Base-by-base conservation (phyloP, 1,140 invertebrate genomes). In the Bicyclus anynana region DNA sequence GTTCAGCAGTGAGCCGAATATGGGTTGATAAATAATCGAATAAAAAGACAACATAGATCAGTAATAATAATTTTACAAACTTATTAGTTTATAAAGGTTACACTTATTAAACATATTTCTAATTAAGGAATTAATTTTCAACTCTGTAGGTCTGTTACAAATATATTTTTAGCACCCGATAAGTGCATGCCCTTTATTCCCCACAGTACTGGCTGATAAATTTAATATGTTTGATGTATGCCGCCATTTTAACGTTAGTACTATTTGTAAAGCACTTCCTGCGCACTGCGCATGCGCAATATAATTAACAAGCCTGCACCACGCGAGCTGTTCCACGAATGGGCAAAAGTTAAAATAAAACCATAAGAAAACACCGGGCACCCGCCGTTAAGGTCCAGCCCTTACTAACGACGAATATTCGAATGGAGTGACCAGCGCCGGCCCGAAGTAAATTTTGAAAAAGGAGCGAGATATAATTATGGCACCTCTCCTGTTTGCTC, bases 271-370 rank as follows among this genome's bases (percentile, higher is more conserved):
- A 12, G 33, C 33, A 10, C 37, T 40, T 40, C 14, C 37, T 14
- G 37, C 17, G 37, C 17, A 13, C 37, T 40, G 5, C 16, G n/a
- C n/a, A n/a, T n/a, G n/a, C 13, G 5, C 37, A 14, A 17, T 40
- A 14, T 40, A 40, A 40, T 40, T 40, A 40, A 40, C 37, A 40
- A 40, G 37, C 37, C 37, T 17, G 6, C 12, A 40, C 37, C 37
- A 40, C 37, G 37, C 37, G 37, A 40, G 13, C 14, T 16, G 17
- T 40, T 40, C 37, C 6, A 9, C 37, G 14, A 16, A 40, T 40
- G 16, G 17, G 37, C 37, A 17, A 40, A 40, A 40, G 17, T 40
- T 40, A 40, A 40, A 40, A 40, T 10, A 40, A 40, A 40, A 40
- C 37, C 37, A 10, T 40, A 14, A 33, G 14, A 14, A 17, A 40